Conservation (phyloP, 2,797 vertebrate genomes). For the Nothura maculosa region DNA sequence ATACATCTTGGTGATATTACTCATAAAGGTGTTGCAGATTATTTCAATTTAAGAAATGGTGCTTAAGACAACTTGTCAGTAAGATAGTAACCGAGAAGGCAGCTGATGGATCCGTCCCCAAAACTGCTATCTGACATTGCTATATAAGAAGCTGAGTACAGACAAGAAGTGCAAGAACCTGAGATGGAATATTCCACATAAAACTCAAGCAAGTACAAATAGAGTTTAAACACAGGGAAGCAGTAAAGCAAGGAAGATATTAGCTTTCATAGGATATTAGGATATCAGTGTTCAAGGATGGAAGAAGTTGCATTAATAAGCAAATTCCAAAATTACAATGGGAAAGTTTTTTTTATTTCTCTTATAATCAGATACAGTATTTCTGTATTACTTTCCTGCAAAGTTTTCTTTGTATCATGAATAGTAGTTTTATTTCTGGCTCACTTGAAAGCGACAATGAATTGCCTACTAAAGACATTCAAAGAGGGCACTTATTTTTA, state of each 20-base stretch:
- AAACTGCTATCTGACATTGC: neutral
- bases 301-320: neutral
- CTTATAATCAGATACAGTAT: neutral
- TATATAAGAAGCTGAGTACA: neutral
- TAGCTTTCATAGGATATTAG: neutral
- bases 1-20: too few relatives aligned
- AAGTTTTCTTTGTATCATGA: neutral
- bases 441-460: neutral
- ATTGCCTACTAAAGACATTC: neutral
- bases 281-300: neutral
- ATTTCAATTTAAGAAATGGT: neutral
- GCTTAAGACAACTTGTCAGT: neutral
- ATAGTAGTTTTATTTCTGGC: neutral
- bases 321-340: neutral
- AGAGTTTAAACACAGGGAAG: neutral
- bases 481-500: neutral
- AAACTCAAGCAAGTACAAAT: neutral
- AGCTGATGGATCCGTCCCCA: fast-evolving
- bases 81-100: neutral
- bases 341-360: neutral
- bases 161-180: neutral
- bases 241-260: neutral
- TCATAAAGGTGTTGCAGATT: neutral
- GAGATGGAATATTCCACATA: neutral
- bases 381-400: neutral